Base-by-base conservation (phyloP, 2,888 invertebrate species). In the Drosophila nr. perissopoda region DNA sequence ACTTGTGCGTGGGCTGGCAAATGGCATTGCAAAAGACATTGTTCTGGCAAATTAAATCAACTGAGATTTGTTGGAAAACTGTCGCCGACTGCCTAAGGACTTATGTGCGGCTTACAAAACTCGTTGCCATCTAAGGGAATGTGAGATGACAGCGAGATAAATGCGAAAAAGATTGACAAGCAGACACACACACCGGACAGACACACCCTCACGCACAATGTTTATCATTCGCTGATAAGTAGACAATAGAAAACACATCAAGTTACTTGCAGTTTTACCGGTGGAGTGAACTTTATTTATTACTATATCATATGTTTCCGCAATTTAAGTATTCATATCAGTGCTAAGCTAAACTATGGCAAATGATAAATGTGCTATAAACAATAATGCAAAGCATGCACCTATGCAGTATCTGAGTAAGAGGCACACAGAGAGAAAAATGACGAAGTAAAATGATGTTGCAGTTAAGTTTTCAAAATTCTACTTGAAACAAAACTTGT, bases 31-130 rank as follows among this genome's bases (percentile, higher is more conserved):
- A 66, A 76, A 54, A 78, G 72, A 77, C 87, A 83, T 78, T 78
- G 78, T 84, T 69, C 87, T 73, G 72, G 73, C 66, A 78, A 89
- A 89, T 89, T 72, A 87, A 81, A 78, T 81, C 74, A 76, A 65
- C 76, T 60, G 68, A 78, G 84, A 84, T 83, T 89, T 87, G 74
- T 76, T 76, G 67, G 73, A 78, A 76, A 76, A 73, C 71, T 86
- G 89, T 58, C 66, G 59, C 62, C 53, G 33, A 48, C 59, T 66
- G 54, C 53, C 73, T 31, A 7, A 25, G 40, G 48, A 66, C 67
- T 73, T 73, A 56, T 61, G 60, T 53, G 60, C 31, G 45, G 49
- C 57, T 71, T 71, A 72, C 58, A 51, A 64, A 25, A 53, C 42
- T 52, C 40, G 42, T 42, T 42, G 31, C 42, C 31, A n/a, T 13